Conservation (phyloP, 1,140 invertebrate genomes). For the Pararge aegeria region DNA sequence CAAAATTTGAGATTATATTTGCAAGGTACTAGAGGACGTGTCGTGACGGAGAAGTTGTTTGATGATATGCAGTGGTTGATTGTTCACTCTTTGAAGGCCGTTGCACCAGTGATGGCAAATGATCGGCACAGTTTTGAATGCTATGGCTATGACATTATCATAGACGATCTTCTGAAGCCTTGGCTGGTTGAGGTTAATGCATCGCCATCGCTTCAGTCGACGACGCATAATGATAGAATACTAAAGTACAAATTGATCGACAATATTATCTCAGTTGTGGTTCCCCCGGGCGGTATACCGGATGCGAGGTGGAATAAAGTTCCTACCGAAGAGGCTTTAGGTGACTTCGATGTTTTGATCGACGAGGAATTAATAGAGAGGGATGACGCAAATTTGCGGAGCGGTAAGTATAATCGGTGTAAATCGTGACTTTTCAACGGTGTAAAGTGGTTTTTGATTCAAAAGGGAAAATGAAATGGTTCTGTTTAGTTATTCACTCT, state of each 20-base stretch:
- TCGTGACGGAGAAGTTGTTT: neutral
- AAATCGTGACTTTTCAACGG: constrained; percentile 1
- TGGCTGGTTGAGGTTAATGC: neutral
- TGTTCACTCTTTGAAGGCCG: neutral
- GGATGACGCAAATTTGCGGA: constrained; percentile 3
- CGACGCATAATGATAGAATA: neutral
- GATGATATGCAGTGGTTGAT: neutral
- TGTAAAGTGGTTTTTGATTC: neutral
- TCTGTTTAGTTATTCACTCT: too few species aligned
- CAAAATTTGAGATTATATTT: neutral
- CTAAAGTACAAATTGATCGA: constrained; percentile 10
- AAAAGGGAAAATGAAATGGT: too few species aligned
- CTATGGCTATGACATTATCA: neutral
- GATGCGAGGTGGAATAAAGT: constrained; percentile 15
- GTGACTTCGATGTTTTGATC: constrained; percentile 14
- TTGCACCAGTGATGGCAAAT: neutral
- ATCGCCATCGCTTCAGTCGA: neutral
- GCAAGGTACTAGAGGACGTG: neutral
- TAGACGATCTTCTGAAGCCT: neutral
- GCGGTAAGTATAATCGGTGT: neutral
- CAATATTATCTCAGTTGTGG: constrained; percentile 2
- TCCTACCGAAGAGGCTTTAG: constrained; percentile 9
- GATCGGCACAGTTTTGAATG: constrained; percentile 1
- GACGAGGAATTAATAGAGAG: constrained; percentile 15
- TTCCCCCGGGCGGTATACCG: constrained; percentile 12